Evolutionary conservation across 64 coral and sea anemone species (phyloP), one percentile per base, ranked within the genome.

Genomic region (Actinia equina): DNA sequence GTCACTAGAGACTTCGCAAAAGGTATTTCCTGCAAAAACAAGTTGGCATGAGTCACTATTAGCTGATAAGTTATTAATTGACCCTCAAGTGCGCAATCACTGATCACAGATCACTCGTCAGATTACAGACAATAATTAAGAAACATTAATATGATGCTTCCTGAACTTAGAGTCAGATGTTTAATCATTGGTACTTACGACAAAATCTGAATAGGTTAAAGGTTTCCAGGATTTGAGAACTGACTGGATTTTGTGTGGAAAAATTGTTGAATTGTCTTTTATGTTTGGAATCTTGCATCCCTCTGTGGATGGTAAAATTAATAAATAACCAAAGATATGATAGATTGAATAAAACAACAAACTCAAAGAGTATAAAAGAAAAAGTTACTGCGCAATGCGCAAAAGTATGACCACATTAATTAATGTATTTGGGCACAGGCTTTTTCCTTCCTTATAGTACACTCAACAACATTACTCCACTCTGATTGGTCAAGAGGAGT

Each of bases 21-120:
- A 13, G 70, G 90, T 44, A 90, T 45, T 88, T 95, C 96, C 96
- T 98, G 59, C 52, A 86, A 92, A 83, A 88, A 52, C 8, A 65
- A 63, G 0, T 37, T n/a, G n/a, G n/a, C n/a, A 37, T 1, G 30
- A 37, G 30, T 37, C 30, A 37, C 30, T 37, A 37, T 0, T 37
- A 37, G 30, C 0, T 37, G 1, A 37, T 37, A 37, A 37, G 30
- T 1, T 37, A 37, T 37, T 37, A 1, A 37, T 37, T 37, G 30
- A 37, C 30, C 30, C 30, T 37, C 30, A 37, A 37, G 1, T 37
- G 30, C 30, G 0, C 30, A 0, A 37, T 37, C n/a, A n/a, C n/a
- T n/a, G n/a, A n/a, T 37, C 30, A 37, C 30, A 37, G 30, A 37
- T 37, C 30, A 37, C 30, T 37, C 30, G 30, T 37, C 30, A 37